Evolutionary conservation across 2,113 vertebrate species (phyloP).

Genomic region (Xenus cinereus): DNA sequence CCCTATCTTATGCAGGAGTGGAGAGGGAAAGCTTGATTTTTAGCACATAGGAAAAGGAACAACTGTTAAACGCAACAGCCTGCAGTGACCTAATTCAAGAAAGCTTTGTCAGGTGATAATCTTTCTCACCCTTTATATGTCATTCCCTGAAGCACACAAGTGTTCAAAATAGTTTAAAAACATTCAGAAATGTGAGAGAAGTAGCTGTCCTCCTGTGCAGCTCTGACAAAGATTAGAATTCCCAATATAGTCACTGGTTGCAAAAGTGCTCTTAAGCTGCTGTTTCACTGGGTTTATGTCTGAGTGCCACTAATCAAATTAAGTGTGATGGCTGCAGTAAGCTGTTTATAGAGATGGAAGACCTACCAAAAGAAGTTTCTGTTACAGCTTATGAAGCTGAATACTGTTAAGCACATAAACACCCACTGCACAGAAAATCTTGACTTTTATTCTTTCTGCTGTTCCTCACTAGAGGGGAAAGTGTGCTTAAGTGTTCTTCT

Average conservation of each 20-base stretch:
- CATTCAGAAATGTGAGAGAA: constrained; percentile 2
- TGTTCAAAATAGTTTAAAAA: constrained; percentile 37
- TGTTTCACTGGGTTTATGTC: constrained; percentile 36
- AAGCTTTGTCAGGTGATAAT: constrained; percentile 43
- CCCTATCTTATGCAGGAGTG: neutral
- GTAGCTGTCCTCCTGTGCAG: neutral
- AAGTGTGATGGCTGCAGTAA: constrained; percentile 63
- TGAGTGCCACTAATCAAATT: constrained; percentile 65
- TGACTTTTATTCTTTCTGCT: constrained; percentile 30
- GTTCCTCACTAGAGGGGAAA: neutral
- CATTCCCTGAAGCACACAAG: neutral
- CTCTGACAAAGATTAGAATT: constrained; percentile 40
- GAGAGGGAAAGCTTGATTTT: neutral
- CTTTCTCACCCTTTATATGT: constrained; percentile 8
- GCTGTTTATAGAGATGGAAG: constrained; percentile 67
- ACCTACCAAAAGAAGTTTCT: constrained; percentile 49
- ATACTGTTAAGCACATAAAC: constrained; percentile 44
- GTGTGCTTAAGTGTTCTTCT: neutral
- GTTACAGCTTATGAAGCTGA: constrained; percentile 31
- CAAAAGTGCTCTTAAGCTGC: constrained; percentile 49
- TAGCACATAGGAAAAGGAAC: neutral
- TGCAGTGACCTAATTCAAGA: constrained; percentile 38
- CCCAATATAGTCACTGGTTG: constrained; percentile 20
- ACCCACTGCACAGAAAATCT: neutral
- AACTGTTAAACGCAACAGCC: constrained; percentile 3